Evolutionary conservation across 2,113 vertebrate species (phyloP).

Genomic region (Bubo blakistoni): DNA sequence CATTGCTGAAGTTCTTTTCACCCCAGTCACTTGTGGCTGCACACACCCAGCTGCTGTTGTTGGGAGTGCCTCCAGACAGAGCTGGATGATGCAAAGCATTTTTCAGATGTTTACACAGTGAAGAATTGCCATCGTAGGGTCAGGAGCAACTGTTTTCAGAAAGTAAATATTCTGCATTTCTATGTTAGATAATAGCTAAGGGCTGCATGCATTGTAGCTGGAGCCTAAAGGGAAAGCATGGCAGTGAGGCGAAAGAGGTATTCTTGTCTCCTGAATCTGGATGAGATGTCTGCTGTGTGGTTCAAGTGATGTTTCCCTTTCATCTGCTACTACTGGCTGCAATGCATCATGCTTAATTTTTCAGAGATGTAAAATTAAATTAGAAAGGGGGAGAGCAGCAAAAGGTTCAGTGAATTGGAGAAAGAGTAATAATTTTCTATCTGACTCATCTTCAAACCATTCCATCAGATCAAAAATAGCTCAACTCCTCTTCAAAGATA

Average conservation of each 20-base stretch:
- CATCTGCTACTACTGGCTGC: not conserved
- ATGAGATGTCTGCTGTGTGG: not conserved
- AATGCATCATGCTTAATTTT: not conserved
- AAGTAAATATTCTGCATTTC: constrained; percentile 30
- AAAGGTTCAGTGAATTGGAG: not conserved
- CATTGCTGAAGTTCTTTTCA: constrained; percentile 4
- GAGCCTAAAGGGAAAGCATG: not conserved
- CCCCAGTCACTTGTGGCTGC: not conserved
- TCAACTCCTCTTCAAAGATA: not conserved
- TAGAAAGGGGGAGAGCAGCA: not conserved
- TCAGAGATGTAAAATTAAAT: not conserved
- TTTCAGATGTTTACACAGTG: constrained; percentile 19
- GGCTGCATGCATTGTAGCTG: not conserved
- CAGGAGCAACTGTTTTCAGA: not conserved
- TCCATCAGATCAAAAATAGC: not conserved
- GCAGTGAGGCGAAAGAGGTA: not conserved
- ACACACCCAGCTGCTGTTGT: not conserved
- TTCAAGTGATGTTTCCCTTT: not conserved
- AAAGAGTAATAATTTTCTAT: not conserved
- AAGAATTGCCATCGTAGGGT: not conserved
- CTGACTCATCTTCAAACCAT: not conserved
- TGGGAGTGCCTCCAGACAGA: constrained; percentile 14
- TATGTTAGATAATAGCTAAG: not conserved
- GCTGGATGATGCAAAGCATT: not conserved
- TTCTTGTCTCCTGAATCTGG: not conserved